Evolutionary conservation across 1,140 invertebrate species (phyloP).

Genomic region (Cydia strobilella): DNA sequence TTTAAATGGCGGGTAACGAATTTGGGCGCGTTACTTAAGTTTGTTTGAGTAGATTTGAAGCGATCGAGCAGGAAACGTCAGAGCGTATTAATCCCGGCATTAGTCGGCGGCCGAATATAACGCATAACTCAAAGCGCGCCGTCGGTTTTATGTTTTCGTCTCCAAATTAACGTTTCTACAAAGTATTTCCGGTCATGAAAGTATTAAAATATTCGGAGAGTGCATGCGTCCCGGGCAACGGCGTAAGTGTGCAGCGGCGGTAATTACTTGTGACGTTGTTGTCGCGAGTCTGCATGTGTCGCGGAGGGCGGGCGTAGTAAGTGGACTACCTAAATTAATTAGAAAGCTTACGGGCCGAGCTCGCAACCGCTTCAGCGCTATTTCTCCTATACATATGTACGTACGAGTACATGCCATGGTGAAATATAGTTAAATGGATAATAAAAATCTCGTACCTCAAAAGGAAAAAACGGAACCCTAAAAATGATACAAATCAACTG

Average conservation of each 20-base stretch:
- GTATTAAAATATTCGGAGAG: slow-evolving; percentile 45
- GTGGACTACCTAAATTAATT: slow-evolving; percentile 70
- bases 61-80: slow-evolving; percentile 51
- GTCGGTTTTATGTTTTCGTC: slow-evolving; percentile 48
- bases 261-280: slow-evolving; percentile 13
- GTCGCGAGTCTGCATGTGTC: slow-evolving; percentile 44
- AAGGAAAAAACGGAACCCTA: no score
- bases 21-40: slow-evolving; percentile 18
- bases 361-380: slow-evolving; percentile 42
- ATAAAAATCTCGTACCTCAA: no score
- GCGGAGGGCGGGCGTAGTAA: slow-evolving; percentile 51
- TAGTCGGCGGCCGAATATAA: slow-evolving; percentile 47
- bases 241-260: not conserved
- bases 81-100: slow-evolving; percentile 51
- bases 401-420: not conserved
- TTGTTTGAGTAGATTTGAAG: slow-evolving; percentile 32
- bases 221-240: not conserved
- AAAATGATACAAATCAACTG: no score
- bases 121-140: slow-evolving; percentile 42
- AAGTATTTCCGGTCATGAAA: slow-evolving; percentile 57
- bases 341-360: slow-evolving; percentile 53
- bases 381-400: slow-evolving; percentile 47
- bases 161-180: slow-evolving; percentile 56
- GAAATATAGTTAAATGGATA: not conserved
- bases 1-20: slow-evolving; percentile 19